Evolutionary conservation across 2,888 invertebrate species (phyloP).

Genomic region (Neuroscelio doddi): DNA sequence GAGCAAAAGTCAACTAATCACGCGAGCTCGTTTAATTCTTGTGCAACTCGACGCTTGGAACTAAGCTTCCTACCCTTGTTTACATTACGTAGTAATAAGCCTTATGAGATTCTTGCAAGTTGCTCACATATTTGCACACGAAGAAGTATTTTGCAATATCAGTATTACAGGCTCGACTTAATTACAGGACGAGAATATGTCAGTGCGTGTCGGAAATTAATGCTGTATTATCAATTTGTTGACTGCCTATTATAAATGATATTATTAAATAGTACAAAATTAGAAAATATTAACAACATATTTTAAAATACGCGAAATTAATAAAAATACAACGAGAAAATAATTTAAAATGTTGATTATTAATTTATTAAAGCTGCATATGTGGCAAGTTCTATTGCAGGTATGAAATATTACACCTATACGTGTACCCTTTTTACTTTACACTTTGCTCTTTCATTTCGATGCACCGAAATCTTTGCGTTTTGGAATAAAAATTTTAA

Average conservation of each 20-base stretch:
- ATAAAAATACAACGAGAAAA: no score
- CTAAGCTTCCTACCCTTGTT: conserved; percentile 19
- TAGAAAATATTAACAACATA: no score
- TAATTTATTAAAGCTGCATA: no score
- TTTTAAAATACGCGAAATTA: no score
- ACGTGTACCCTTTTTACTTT: background rate
- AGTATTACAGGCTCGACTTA: conserved; percentile 16
- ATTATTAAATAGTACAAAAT: no score
- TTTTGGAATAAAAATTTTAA: conserved; percentile 12
- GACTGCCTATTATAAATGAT: no score
- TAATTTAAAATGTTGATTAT: no score
- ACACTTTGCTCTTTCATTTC: background rate
- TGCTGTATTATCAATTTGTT: conserved; percentile 8
- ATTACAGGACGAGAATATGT: conserved; percentile 13
- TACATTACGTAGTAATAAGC: conserved; percentile 31
- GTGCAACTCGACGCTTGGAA: conserved; percentile 5
- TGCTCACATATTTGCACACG: conserved; percentile 15
- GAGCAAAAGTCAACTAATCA: conserved; percentile 23
- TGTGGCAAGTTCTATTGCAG: background rate
- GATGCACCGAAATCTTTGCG: background rate
- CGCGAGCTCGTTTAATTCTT: conserved; percentile 15
- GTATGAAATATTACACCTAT: background rate
- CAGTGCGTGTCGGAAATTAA: conserved; percentile 7
- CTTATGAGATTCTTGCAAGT: conserved; percentile 27
- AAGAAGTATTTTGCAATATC: conserved; percentile 23